These are phyloP conservation scores for Ranitomeya variabilis DNA, from an alignment of 2,113 vertebrate genomes.

Conservation along the genomic window DNA sequence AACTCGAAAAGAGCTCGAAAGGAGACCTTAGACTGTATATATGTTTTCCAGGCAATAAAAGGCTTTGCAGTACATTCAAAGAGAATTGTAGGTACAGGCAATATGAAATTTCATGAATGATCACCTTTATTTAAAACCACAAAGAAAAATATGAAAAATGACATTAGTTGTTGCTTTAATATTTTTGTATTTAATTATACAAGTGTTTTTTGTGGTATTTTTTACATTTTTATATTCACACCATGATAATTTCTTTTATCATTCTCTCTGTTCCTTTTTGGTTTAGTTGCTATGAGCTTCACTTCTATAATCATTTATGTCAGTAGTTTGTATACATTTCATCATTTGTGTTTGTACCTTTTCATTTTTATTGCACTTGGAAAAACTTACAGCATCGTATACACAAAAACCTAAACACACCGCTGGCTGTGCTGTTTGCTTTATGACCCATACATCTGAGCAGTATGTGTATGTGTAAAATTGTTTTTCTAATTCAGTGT, in stretches of 20 bases:
- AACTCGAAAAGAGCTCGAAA: too few relatives aligned
- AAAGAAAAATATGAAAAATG: too few relatives aligned
- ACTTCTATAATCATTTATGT: background rate
- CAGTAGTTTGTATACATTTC: background rate
- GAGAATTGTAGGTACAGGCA: too few relatives aligned
- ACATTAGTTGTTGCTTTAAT: too few relatives aligned
- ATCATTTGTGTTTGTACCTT: conserved; percentile 6
- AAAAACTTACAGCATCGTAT: background rate
- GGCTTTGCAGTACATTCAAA: too few relatives aligned
- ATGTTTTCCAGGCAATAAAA: too few relatives aligned
- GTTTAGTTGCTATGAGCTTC: background rate
- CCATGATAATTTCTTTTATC: background rate
- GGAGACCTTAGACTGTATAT: too few relatives aligned
- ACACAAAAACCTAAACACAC: conserved; percentile 1
- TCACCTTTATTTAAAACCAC: too few relatives aligned
- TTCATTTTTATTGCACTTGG: background rate
- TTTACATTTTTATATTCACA: background rate
- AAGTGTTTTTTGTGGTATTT: too few relatives aligned
- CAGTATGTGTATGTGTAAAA: background rate
- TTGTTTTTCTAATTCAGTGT: background rate
- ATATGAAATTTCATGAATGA: too few relatives aligned
- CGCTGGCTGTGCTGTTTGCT: background rate
- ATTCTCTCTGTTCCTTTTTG: background rate
- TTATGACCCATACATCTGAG: conserved; percentile 18
- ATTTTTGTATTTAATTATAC: too few relatives aligned